Base-by-base conservation (phyloP, 1,140 invertebrate genomes). In the Leptopilina clavipes region DNA sequence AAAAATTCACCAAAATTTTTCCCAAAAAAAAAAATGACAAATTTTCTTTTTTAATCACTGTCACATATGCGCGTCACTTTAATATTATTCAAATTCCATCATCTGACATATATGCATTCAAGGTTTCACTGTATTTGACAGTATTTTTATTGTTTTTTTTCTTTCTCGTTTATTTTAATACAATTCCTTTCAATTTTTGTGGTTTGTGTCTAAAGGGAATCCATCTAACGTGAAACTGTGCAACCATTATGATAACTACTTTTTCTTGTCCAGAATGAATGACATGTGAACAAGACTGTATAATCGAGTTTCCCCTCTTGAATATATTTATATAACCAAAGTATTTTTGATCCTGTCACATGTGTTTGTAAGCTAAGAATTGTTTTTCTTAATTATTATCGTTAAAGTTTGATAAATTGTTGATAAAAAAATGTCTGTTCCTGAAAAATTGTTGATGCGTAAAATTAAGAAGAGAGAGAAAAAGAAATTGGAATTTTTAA, bases 391-490 rank as follows among this genome's bases (percentile, higher is more conserved):
- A 17, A 8, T 52, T 3, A 5, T 6, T 31, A 65, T n/a, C 12
- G 31, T 31, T 14, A 7, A 11, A 17, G 40, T 45, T 71, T 11
- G 70, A 45, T 52, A 94, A 9, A 95, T 94, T 19, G 88, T 96
- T n/a, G n/a, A 25, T 2, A 76, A 89, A 86, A 89, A 86, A 81
- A 95, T 96, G 94, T 93, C 94, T 72, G 92, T 95, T 1, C 93
- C 94, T 43, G 94, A 96, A 75, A 95, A 95, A 90, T 91, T 95
- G 22, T 90, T 96, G 72, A 94, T 95, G 91, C 91, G 94, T 74
- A 96, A 96, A 89, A 94, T 96, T 73, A 94, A 93, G 74, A 95
- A 95, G 84, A 91, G 93, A 10, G 94, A 95, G 84, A 94, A 94
- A 81, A 93, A 92, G 76, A 95, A 95, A 86, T 87, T 94, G 44